Evolutionary conservation across 2,888 invertebrate genomes (phyloP), one percentile per base, ranked within the genome.

Genomic region (Oxyscelio sp.): DNA sequence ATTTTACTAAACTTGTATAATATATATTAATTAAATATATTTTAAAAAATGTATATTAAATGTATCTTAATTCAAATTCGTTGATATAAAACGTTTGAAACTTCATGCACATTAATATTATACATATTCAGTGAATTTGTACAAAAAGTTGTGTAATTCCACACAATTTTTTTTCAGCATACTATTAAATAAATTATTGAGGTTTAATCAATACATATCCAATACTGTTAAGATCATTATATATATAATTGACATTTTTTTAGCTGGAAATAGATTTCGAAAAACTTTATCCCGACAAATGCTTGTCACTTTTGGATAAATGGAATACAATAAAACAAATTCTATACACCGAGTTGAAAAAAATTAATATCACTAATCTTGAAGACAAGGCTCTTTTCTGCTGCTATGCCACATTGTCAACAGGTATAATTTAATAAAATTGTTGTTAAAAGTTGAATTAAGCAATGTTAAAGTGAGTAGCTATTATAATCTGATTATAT

Each of bases 201-300:
- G n/a, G n/a, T n/a, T n/a, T n/a, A n/a, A n/a, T n/a, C n/a, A n/a
- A n/a, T n/a, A n/a, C n/a, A n/a, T n/a, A n/a, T n/a, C n/a, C n/a
- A n/a, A n/a, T n/a, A n/a, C n/a, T n/a, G n/a, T 11, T 40, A 40
- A 40, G 13, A 11, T 11, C 40, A 40, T 40, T 40, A n/a, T 40
- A 40, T 40, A 11, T 9, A 34, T 11, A 34, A 34, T 34, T 34
- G 27, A 34, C n/a, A 34, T n/a, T 66, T 24, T 50, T 52, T 19
- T 38, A 79, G 65, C 24, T 79, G 19, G 40, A 38, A 40, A 21
- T 63, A 15, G 79, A 79, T 58, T 79, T 79, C 40, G 63, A 79
- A 11, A 31, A 11, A 15, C 19, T 73, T 8, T 22, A 79, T n/a
- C 71, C 63, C 3, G 31, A 52, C 48, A 79, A 73, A 65, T 11